These are phyloP conservation scores for Phylloscopus trochiloides DNA, from an alignment of 2,113 vertebrate species.

Conservation along the genomic window DNA sequence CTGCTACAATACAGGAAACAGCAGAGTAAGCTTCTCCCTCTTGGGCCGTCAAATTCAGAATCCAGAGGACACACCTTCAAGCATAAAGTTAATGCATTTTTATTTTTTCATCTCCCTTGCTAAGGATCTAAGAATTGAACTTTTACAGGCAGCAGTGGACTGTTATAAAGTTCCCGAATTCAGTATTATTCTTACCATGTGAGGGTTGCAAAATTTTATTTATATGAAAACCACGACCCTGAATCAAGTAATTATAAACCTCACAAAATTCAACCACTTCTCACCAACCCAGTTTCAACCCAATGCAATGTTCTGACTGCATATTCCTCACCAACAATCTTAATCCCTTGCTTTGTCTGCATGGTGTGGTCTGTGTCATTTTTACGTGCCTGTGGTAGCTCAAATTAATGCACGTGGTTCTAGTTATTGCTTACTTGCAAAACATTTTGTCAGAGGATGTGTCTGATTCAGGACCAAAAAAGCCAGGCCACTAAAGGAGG, in stretches of 20 bases:
- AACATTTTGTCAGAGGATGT: constrained; percentile 9
- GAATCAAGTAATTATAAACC: background rate
- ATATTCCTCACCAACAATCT: background rate
- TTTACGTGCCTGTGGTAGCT: background rate
- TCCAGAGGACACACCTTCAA: background rate
- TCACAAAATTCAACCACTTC: background rate
- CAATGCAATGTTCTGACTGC: background rate
- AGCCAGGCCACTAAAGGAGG: constrained; percentile 16
- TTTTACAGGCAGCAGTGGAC: background rate
- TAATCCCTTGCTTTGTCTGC: background rate
- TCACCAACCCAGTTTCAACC: background rate
- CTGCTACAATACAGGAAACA: background rate
- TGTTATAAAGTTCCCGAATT: background rate
- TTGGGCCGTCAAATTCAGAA: background rate
- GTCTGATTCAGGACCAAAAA: constrained; percentile 33
- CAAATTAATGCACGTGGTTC: background rate
- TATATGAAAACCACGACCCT: background rate
- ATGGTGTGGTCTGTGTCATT: background rate
- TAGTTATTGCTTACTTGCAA: constrained; percentile 35
- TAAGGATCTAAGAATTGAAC: background rate
- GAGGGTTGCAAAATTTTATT: background rate
- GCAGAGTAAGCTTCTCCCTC: background rate
- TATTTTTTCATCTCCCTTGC: background rate
- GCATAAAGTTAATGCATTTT: background rate
- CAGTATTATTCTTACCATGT: background rate